Evolutionary conservation across 2,797 vertebrate species (phyloP).

Genomic region (Acanthurus tractus): DNA sequence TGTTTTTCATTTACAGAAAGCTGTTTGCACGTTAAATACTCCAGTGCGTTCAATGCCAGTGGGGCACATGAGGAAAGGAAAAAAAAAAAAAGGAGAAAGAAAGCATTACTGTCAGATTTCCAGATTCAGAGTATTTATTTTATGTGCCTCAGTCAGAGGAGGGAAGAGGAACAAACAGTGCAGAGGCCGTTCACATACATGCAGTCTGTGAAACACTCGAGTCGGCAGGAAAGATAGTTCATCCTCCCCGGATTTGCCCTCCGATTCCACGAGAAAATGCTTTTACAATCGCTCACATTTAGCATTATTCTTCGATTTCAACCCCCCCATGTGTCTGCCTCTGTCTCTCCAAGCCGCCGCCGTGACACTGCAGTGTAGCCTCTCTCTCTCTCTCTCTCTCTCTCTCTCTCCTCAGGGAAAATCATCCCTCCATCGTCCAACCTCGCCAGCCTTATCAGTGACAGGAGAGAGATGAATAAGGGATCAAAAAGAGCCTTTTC

Average conservation of each 20-base stretch:
- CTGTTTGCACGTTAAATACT: constrained; percentile 65
- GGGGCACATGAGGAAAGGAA: neutral
- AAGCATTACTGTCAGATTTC: constrained; percentile 50
- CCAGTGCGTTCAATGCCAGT: constrained; percentile 35
- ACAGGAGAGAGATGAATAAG: constrained; percentile 80
- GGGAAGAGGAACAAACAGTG: constrained; percentile 29
- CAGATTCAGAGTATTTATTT: constrained; percentile 54
- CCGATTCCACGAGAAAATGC: constrained; percentile 35
- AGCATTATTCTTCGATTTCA: constrained; percentile 47
- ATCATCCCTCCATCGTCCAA: constrained; percentile 69
- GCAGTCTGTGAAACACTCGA: constrained; percentile 23
- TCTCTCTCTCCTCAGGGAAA: constrained; percentile 65
- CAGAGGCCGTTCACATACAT: constrained; percentile 26
- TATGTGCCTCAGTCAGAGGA: constrained; percentile 34
- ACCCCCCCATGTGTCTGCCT: constrained; percentile 8
- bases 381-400: constrained; percentile 18
- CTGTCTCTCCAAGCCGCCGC: constrained; percentile 36
- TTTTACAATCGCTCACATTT: constrained; percentile 51
- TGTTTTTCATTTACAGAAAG: constrained; percentile 57
- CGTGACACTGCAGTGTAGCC: constrained; percentile 58
- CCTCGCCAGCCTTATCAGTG: constrained; percentile 74
- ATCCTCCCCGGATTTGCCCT: constrained; percentile 38
- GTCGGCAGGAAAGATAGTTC: constrained; percentile 23
- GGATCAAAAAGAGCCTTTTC: constrained; percentile 81
- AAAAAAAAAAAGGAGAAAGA: constrained; percentile 1